These are phyloP conservation scores for Coryphaenoides rupestris DNA, from an alignment of 2,113 vertebrate genomes.

Conservation along the genomic window DNA sequence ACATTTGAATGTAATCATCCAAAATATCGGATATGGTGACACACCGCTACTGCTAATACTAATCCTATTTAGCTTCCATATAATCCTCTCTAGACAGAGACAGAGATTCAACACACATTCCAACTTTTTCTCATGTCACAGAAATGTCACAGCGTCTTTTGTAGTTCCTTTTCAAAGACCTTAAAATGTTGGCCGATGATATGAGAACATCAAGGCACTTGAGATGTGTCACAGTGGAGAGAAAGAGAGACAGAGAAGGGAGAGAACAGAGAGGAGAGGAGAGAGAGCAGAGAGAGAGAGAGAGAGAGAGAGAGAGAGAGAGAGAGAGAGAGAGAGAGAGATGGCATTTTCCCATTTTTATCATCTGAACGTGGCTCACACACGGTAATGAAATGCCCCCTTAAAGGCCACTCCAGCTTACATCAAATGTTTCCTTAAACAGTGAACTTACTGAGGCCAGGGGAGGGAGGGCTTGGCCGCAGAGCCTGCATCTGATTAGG, in stretches of 20 bases:
- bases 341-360: not conserved
- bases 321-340: not conserved
- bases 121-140: not conserved
- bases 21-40: no score
- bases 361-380: conserved; percentile 4
- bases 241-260: no score
- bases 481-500: not conserved
- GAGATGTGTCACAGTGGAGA: no score
- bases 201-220: not conserved
- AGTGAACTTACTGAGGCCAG: not conserved
- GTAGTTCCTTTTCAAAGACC: not conserved
- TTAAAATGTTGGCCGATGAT: not conserved
- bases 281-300: no score
- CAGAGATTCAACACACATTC: not conserved
- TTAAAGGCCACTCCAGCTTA: not conserved
- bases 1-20: no score
- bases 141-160: not conserved
- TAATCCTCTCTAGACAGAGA: not conserved
- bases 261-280: no score
- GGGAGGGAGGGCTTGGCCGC: not conserved
- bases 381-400: not conserved
- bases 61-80: no score
- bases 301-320: no score
- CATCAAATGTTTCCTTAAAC: not conserved
- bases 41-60: no score